Conservation (phyloP, 2,113 vertebrate genomes). For the Mustelus asterias region DNA sequence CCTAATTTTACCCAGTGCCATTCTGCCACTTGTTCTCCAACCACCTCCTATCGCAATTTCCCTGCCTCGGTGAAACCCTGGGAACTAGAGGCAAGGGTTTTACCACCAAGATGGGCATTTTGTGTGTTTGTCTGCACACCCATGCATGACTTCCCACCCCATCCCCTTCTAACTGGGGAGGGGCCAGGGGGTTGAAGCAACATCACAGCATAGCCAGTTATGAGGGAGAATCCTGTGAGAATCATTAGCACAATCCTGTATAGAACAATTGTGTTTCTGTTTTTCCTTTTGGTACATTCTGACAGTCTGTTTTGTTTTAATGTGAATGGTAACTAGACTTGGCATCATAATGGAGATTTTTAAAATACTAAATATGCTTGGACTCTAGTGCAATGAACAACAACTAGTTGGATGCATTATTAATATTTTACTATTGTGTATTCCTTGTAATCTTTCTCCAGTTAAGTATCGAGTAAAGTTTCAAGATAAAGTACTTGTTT, state of each 20-base stretch:
- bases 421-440: slow-evolving; percentile 36
- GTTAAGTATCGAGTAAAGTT: slow-evolving; percentile 19
- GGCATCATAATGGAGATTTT: background rate
- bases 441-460: slow-evolving; percentile 32
- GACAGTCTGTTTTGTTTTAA: slow-evolving; percentile 7
- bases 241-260: slow-evolving; percentile 29
- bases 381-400: background rate
- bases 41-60: background rate
- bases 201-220: background rate
- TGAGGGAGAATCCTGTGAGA: background rate
- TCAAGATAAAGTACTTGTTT: slow-evolving; percentile 25
- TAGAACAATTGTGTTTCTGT: slow-evolving; percentile 18
- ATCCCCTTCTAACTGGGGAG: background rate
- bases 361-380: slow-evolving; percentile 25
- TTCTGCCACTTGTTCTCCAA: background rate
- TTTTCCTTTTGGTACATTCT: slow-evolving; percentile 15
- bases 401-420: slow-evolving; percentile 19
- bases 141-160: too few species aligned
- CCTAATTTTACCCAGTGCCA: background rate
- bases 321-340: slow-evolving; percentile 24
- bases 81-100: too few species aligned
- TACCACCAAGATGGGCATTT: background rate
- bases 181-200: background rate
- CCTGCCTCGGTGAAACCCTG: background rate
- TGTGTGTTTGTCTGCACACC: background rate